Percentiles rank a stretch among this genome's conserved stretches.
phyloP scores from a whole-genome alignment of 2,113 vertebrate species.

The Entosphenus tridentatus region DNA sequence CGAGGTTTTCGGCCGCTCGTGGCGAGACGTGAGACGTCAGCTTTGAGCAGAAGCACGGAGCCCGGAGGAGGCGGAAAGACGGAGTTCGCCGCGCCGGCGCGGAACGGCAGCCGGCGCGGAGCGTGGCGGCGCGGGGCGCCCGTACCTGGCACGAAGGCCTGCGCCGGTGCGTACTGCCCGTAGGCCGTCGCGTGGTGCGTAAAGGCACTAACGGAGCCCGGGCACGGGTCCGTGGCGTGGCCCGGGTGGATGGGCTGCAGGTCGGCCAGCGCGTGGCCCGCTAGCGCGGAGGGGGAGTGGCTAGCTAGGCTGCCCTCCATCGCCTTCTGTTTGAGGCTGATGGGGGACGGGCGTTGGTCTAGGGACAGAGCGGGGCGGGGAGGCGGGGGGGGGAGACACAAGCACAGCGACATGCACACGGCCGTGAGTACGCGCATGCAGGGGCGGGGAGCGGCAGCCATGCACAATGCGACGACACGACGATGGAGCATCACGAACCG shows the following conservation, averaged over 20 bases:
- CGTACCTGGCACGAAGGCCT: slow-evolving; percentile 3
- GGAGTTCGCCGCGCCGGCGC: background rate
- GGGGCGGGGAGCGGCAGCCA: too few species aligned
- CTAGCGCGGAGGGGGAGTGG: background rate
- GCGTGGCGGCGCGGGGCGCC: background rate
- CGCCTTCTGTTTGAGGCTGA: slow-evolving; percentile 6
- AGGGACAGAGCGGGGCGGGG: background rate
- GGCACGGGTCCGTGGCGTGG: background rate
- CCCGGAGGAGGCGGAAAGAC: background rate
- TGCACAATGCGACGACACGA: too few species aligned
- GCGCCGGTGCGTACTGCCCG: slow-evolving; percentile 1
- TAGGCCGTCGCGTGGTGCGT: background rate
- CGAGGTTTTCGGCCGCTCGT: too few species aligned
- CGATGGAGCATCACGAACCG: too few species aligned
- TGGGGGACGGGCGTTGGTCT: background rate
- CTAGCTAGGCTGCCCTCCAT: background rate
- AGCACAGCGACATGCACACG: background rate
- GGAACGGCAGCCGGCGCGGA: background rate
- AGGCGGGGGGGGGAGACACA: background rate
- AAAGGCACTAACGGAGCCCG: background rate
- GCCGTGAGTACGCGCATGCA: too few species aligned
- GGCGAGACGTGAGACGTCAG: background rate
- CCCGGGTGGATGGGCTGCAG: background rate
- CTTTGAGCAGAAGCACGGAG: background rate
- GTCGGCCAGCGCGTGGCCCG: background rate